Evolutionary conservation across 2,888 invertebrate species (phyloP).

Genomic region (Stenurella melanura): DNA sequence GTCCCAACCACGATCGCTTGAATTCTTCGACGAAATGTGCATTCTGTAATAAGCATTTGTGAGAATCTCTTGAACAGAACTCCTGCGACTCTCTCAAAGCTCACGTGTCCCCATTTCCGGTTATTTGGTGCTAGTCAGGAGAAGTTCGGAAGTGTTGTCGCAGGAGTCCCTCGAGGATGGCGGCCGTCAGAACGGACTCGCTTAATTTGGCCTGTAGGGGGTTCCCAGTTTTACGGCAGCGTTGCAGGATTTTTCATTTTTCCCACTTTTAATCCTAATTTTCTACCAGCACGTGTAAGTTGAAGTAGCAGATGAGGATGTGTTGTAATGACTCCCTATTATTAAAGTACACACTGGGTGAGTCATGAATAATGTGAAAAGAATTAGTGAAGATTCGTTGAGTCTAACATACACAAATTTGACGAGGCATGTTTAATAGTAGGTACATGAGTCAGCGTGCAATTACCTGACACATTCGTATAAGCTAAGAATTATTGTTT

Average conservation of each 20-base stretch:
- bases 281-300: neutral
- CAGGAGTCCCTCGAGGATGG: constrained; percentile 10
- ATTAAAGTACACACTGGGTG: too few relatives aligned
- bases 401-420: too few relatives aligned
- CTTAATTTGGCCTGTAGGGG: constrained; percentile 26
- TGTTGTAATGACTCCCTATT: too few relatives aligned
- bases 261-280: neutral
- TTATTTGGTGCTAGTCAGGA: constrained; percentile 7
- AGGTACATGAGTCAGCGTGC: too few relatives aligned
- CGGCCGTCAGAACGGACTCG: constrained; percentile 13
- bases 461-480: too few relatives aligned
- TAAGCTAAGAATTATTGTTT: too few relatives aligned
- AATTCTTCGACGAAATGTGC: constrained; percentile 5
- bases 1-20: neutral
- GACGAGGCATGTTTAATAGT: too few relatives aligned
- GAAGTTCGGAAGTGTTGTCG: neutral
- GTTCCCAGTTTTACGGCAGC: constrained; percentile 14
- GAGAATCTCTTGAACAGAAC: constrained; percentile 8
- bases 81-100: constrained; percentile 8
- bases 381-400: too few relatives aligned
- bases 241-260: neutral
- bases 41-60: constrained; percentile 18
- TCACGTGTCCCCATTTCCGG: constrained; percentile 11
- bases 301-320: too few relatives aligned
- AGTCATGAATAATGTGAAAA: too few relatives aligned